phyloP scores from a whole-genome alignment of 2,888 invertebrate genomes.

The Cabera pusaria region DNA sequence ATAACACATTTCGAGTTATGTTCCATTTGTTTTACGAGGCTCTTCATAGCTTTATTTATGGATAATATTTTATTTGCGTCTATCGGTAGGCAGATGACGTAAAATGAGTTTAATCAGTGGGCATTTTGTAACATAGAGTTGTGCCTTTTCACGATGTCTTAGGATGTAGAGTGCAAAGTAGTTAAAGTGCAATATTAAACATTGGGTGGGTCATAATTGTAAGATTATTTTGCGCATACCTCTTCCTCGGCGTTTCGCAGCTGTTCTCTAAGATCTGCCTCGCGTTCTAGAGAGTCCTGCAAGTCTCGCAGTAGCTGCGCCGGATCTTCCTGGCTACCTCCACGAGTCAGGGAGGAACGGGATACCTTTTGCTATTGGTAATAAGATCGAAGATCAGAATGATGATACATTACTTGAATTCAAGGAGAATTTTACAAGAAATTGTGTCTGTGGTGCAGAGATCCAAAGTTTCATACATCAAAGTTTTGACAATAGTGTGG shows the following conservation, averaged over 20 bases:
- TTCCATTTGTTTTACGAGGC: conserved; percentile 11
- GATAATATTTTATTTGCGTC: not conserved
- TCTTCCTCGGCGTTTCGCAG: conserved; percentile 96
- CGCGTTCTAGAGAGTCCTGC: conserved; percentile 95
- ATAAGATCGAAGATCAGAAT: too few species aligned
- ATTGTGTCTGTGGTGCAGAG: too few species aligned
- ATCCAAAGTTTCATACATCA: too few species aligned
- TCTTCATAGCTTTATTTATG: conserved; percentile 7
- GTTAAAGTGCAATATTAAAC: too few species aligned
- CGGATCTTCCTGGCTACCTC: conserved; percentile 92
- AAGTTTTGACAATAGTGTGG: too few species aligned
- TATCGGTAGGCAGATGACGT: conserved; percentile 5
- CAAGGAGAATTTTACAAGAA: too few species aligned
- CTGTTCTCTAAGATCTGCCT: conserved; percentile 96
- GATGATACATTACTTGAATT: too few species aligned
- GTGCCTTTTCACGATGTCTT: too few species aligned
- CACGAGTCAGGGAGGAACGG: conserved; percentile 88
- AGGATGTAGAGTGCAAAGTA: too few species aligned
- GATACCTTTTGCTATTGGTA: conserved; percentile 84
- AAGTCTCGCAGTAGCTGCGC: conserved; percentile 92
- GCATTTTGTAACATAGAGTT: too few species aligned
- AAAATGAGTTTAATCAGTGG: not conserved
- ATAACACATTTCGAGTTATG: conserved; percentile 6
- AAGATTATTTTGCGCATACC: conserved; percentile 68
- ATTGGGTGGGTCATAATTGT: not conserved